Percentiles rank a stretch among this genome's conserved stretches.
Conservation (phyloP, 1,140 invertebrate species). For the Chymomyza costata region DNA sequence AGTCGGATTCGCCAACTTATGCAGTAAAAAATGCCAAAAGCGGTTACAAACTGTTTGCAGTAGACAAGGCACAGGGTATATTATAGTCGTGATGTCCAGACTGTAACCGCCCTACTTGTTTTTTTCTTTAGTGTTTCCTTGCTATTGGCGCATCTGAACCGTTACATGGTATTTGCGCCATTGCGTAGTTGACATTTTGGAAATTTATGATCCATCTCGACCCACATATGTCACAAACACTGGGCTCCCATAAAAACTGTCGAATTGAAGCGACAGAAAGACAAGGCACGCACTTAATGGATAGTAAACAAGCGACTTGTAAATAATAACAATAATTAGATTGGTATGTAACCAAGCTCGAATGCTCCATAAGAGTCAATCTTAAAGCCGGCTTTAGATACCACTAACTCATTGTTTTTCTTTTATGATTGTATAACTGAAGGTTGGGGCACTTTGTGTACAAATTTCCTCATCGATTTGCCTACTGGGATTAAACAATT, state of each 20-base stretch:
- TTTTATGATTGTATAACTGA: conserved; percentile 14
- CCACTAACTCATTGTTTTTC: too few relatives aligned
- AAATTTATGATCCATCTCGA: conserved; percentile 55
- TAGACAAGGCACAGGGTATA: too few relatives aligned
- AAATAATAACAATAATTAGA: conserved; percentile 72
- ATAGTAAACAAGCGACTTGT: conserved; percentile 55
- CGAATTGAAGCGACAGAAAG: conserved; percentile 23
- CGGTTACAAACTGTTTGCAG: too few relatives aligned
- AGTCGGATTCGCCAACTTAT: too few relatives aligned
- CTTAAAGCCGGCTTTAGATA: conserved; percentile 36
- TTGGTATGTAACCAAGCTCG: conserved; percentile 66
- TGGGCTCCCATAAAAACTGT: conserved; percentile 45
- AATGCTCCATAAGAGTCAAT: conserved; percentile 49
- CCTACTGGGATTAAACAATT: conserved; percentile 20
- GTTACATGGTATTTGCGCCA: conserved; percentile 14
- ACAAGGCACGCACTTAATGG: conserved; percentile 54
- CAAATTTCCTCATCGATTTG: neutral
- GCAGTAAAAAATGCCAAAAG: too few relatives aligned
- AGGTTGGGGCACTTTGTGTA: too few relatives aligned
- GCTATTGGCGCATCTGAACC: conserved; percentile 16
- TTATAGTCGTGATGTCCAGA: too few relatives aligned
- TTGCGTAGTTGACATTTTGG: conserved; percentile 16
- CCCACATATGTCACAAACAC: conserved; percentile 38
- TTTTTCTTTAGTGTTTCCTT: neutral
- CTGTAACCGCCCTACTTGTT: neutral